Conservation (phyloP, 2,113 vertebrate genomes). For the Lethenteron camtschaticum region DNA sequence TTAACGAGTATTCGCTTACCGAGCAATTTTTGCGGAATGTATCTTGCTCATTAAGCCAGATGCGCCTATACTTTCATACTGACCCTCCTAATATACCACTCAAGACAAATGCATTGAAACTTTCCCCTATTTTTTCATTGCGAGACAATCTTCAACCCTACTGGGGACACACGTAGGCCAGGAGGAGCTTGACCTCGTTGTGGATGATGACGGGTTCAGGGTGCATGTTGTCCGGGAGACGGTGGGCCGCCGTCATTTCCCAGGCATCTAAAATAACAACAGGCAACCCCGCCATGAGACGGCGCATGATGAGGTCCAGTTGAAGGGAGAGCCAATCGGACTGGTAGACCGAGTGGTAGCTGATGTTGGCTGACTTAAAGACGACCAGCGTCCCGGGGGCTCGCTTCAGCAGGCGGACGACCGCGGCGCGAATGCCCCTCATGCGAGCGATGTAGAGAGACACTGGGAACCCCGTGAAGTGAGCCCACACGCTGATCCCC, state of each 20-base stretch:
- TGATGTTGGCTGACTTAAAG: slow-evolving; percentile 16
- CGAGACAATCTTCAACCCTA: neutral
- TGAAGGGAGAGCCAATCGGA: slow-evolving; percentile 19
- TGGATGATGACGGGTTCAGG: slow-evolving; percentile 10
- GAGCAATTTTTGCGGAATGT: too few species aligned
- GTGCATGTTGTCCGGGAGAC: slow-evolving; percentile 13
- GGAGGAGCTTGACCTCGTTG: slow-evolving; percentile 16
- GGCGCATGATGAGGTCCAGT: slow-evolving; percentile 13
- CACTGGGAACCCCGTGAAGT: slow-evolving; percentile 14
- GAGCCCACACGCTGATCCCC: slow-evolving; percentile 13
- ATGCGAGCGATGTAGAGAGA: slow-evolving; percentile 9
- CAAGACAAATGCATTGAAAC: too few species aligned
- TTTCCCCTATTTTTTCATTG: too few species aligned
- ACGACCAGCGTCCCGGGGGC: slow-evolving; percentile 12
- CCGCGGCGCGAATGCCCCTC: slow-evolving; percentile 9
- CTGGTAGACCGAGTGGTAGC: slow-evolving; percentile 14
- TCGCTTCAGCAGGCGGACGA: slow-evolving; percentile 11
- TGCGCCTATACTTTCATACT: too few species aligned
- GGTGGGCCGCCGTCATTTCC: slow-evolving; percentile 20
- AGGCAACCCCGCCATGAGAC: slow-evolving; percentile 12
- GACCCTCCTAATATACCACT: too few species aligned
- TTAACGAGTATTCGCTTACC: too few species aligned
- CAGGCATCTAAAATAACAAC: slow-evolving; percentile 16
- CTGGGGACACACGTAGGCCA: slow-evolving; percentile 16
- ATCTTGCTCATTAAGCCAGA: too few species aligned